phyloP scores from a whole-genome alignment of 1,140 invertebrate genomes.

The Augochlora pura region DNA sequence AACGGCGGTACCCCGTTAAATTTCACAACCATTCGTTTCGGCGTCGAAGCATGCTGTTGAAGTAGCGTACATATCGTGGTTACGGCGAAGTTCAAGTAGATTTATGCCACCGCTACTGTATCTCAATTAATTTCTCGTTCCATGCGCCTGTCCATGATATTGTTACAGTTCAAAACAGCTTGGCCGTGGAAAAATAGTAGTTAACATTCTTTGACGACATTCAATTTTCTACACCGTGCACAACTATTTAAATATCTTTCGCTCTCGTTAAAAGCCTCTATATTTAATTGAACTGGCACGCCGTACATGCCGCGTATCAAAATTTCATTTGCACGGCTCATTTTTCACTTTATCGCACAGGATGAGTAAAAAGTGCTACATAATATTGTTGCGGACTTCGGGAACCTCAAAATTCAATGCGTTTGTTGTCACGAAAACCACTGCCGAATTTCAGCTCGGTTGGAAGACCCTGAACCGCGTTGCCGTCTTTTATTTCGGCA shows the following conservation, averaged over 20 bases:
- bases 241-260: background rate
- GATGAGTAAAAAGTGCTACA: no score
- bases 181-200: constrained; percentile 11
- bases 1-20: constrained; percentile 38
- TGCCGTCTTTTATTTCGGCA: no score
- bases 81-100: constrained; percentile 51
- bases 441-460: no score
- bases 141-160: constrained; percentile 14
- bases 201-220: constrained; percentile 9
- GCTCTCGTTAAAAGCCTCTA: background rate
- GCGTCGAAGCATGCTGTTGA: background rate
- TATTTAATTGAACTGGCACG: background rate
- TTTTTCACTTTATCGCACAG: no score
- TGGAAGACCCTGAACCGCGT: no score
- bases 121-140: constrained; percentile 53
- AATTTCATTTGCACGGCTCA: background rate
- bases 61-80: constrained; percentile 33
- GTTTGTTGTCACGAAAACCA: no score
- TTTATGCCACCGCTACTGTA: constrained; percentile 53
- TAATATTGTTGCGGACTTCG: no score
- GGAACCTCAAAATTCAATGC: no score
- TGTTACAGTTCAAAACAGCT: constrained; percentile 4
- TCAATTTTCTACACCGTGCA: no score
- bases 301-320: background rate
- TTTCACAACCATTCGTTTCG: constrained; percentile 31